Percentiles rank a stretch among this genome's conserved stretches.
Evolutionary conservation across 2,888 invertebrate species (phyloP).

Genomic region (Drosophila sordidula): DNA sequence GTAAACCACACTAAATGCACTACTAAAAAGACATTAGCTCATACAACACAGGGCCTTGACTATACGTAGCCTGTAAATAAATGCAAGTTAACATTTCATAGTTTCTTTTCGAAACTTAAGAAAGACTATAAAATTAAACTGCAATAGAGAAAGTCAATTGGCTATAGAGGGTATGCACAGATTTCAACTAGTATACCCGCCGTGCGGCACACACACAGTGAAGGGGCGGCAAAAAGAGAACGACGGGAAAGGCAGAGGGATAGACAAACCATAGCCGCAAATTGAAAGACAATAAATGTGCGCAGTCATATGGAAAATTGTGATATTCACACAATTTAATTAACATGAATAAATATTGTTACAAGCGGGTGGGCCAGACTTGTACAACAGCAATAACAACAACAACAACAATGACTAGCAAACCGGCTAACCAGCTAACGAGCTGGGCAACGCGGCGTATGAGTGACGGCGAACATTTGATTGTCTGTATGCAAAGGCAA

Average conservation of each 20-base stretch:
- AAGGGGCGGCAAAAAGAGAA: background rate
- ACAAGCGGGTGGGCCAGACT: conserved; percentile 67
- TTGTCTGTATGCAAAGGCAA: conserved; percentile 67
- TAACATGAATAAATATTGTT: conserved; percentile 85
- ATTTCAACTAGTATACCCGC: background rate
- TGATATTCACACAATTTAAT: conserved; percentile 85
- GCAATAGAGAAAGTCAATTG: background rate
- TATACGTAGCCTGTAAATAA: conserved; percentile 1
- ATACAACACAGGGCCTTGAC: background rate
- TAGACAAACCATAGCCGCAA: conserved; percentile 67
- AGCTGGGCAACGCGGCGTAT: conserved; percentile 77
- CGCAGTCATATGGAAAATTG: conserved; percentile 84
- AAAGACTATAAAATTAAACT: background rate
- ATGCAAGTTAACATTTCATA: conserved; percentile 6
- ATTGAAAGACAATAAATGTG: conserved; percentile 83
- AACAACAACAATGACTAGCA: conserved; percentile 29
- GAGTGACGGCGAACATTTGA: conserved; percentile 69
- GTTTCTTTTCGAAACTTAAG: too few relatives aligned
- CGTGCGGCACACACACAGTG: background rate
- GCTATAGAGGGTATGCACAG: background rate
- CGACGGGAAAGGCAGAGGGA: background rate
- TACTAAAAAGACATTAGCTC: background rate
- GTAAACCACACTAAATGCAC: conserved; percentile 21
- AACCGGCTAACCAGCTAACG: conserved; percentile 64
- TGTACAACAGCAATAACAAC: conserved; percentile 16